Conservation (phyloP, 2,888 invertebrate genomes). For the Melipona bicolor region DNA sequence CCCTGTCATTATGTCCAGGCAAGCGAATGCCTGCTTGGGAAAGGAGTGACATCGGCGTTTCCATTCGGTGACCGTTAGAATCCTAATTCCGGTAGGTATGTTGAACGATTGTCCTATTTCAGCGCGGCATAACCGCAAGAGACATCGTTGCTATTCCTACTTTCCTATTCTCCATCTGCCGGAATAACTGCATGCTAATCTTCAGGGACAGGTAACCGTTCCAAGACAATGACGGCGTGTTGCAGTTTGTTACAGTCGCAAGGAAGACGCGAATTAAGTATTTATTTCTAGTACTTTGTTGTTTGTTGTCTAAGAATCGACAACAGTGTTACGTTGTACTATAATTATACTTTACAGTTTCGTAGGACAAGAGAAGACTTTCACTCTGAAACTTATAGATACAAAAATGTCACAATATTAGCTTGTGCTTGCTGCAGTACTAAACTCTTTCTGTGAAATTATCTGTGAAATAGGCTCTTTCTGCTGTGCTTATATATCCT, state of each 20-base stretch:
- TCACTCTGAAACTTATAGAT: no score
- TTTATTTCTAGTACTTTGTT: no score
- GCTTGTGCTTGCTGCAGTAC: no score
- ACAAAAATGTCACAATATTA: no score
- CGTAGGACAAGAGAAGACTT: no score
- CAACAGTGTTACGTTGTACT: no score
- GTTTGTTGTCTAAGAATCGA: no score
- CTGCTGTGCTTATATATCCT: no score
- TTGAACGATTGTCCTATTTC: conserved; percentile 65
- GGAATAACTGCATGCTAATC: conserved; percentile 36
- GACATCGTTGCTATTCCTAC: conserved; percentile 52
- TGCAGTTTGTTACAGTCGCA: not conserved
- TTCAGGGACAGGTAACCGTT: conserved; percentile 33
- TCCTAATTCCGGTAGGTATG: conserved; percentile 51
- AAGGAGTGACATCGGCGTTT: conserved; percentile 28
- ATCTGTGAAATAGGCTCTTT: no score
- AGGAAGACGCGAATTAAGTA: no score
- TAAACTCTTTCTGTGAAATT: no score
- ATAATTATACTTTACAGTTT: no score
- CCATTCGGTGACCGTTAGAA: conserved; percentile 46
- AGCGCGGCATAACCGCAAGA: conserved; percentile 56
- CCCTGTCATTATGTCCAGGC: conserved; percentile 14
- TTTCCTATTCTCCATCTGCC: conserved; percentile 69
- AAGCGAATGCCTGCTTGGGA: conserved; percentile 24
- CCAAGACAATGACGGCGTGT: not conserved